phyloP scores from a whole-genome alignment of 2,113 vertebrate genomes.

The Pao palembangensis region DNA sequence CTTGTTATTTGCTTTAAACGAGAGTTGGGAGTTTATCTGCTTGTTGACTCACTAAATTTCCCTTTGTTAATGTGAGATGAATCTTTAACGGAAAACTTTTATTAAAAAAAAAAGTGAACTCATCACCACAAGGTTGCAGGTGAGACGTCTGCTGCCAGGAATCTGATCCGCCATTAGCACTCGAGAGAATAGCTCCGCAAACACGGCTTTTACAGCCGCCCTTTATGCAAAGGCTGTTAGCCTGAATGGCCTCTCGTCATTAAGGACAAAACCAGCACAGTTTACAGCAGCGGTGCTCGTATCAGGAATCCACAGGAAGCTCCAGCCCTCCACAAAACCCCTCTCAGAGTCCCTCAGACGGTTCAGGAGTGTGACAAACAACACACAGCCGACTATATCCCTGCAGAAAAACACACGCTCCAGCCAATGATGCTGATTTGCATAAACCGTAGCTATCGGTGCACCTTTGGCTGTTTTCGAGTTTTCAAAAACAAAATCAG shows the following conservation, averaged over 20 bases:
- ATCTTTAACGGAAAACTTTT: neutral
- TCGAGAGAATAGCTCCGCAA: conserved; percentile 7
- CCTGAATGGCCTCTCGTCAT: conserved; percentile 37
- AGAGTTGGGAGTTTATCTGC: conserved; percentile 2
- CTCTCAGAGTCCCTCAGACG: conserved; percentile 1
- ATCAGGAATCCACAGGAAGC: conserved; percentile 38
- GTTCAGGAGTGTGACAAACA: conserved; percentile 12
- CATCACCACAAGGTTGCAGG: neutral
- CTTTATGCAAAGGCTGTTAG: conserved; percentile 45
- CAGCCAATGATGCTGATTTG: neutral
- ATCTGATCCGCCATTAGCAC: conserved; percentile 10
- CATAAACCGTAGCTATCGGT: neutral
- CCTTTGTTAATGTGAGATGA: conserved; percentile 4
- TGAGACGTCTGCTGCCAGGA: conserved; percentile 11
- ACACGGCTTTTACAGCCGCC: conserved; percentile 2
- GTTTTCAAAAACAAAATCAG: neutral
- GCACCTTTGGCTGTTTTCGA: neutral
- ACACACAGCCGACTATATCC: neutral
- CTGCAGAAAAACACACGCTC: neutral
- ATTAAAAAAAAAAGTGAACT: neutral
- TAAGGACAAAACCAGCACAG: conserved; percentile 43
- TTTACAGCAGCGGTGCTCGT: conserved; percentile 37
- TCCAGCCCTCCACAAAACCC: conserved; percentile 17
- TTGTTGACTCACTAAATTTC: neutral
- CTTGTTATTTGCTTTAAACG: conserved; percentile 1